Base-by-base conservation (phyloP, 2,888 invertebrate genomes). In the Noctua comes region DNA sequence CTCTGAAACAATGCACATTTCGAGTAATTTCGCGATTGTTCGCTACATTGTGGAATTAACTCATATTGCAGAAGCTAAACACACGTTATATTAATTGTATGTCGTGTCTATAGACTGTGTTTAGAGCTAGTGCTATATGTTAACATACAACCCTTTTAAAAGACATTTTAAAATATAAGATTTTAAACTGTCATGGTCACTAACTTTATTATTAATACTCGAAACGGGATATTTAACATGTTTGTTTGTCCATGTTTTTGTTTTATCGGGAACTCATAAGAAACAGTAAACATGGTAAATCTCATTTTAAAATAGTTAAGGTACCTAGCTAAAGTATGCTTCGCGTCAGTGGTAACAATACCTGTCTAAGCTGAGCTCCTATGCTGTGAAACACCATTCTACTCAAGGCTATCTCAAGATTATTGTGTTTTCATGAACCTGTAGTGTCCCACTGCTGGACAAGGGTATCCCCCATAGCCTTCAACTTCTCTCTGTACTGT, bases 1-100 rank as follows among this genome's bases (percentile, higher is more conserved):
- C n/a, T 40, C 46, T 54, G 70, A 57, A 70, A 77, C 54, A 83
- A 71, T 82, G 76, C 48, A 27, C 31, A 82, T 68, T 70, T 54
- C 36, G 57, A 68, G 70, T 71, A 70, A 81, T 81, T 77, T 77
- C 31, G 16, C 46, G 13, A 71, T 71, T 68, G 78, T 68, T 62
- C 18, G 31, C 21, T 68, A n/a, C 31, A 21, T 40, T 31, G 43
- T 46, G 59, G 36, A 71, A 83, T 83, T 70, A 51, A 71, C 70
- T 64, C 21, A 21, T 46, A 70, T 46, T 68, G 59, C 24, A 54
- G 43, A 8, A 4, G 59, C 51, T 70, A n/a, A 46, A 46, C 43
- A 40, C 16, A 74, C 31, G 0, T 68, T n/a, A 7, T 11, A 51
- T 43, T 43, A 62, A 2, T 57, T 27, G 16, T 54, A 5, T 68